These are phyloP conservation scores for Caloenas nicobarica DNA, from an alignment of 2,113 vertebrate genomes.

Conservation along the genomic window DNA sequence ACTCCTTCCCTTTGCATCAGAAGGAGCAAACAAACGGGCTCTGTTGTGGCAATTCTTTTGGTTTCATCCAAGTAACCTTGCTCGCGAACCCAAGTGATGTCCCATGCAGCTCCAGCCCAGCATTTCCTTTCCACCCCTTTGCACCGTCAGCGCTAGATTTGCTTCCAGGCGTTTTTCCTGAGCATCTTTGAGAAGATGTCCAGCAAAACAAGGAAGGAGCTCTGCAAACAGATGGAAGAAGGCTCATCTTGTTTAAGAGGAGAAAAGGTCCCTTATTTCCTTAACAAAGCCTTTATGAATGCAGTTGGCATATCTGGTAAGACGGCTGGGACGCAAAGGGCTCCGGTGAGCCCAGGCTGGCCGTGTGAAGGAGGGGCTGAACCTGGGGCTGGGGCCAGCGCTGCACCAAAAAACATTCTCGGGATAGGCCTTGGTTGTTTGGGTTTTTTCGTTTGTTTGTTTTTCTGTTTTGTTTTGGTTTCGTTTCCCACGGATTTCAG, in stretches of 20 bases:
- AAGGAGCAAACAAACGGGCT: accelerated
- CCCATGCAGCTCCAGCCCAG: not conserved
- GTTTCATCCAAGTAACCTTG: not conserved
- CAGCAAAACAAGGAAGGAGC: not conserved
- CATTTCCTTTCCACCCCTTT: not conserved
- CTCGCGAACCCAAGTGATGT: not conserved
- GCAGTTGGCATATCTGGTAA: not conserved
- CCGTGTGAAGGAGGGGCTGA: not conserved
- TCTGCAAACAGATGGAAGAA: not conserved
- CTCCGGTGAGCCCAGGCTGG: not conserved
- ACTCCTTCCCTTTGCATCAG: not conserved
- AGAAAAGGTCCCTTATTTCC: not conserved
- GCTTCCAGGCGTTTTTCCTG: not conserved
- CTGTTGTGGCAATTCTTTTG: not conserved
- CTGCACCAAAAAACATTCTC: not conserved
- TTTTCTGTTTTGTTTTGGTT: not conserved
- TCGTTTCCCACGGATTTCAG: not conserved
- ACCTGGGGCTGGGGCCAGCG: accelerated
- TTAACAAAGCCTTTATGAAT: not conserved
- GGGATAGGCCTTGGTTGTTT: not conserved
- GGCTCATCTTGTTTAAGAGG: not conserved
- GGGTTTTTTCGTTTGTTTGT: not conserved
- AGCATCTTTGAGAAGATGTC: not conserved
- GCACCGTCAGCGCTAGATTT: not conserved
- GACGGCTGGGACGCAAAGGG: not conserved